Evolutionary conservation across 64 coral and sea anemone genomes (phyloP), one percentile per base, ranked within the genome.

Genomic region (Astreopora myriophthalma): DNA sequence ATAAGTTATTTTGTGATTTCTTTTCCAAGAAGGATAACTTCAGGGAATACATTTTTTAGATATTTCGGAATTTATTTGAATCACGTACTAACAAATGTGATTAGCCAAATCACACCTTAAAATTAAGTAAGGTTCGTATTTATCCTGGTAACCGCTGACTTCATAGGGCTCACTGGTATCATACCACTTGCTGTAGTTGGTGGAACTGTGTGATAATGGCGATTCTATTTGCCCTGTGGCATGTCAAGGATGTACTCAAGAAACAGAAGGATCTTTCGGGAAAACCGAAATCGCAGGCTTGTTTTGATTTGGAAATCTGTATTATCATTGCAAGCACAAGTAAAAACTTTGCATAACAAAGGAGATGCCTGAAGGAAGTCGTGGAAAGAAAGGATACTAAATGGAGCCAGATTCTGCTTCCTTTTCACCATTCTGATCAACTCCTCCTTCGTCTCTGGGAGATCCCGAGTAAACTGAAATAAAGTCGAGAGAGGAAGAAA

Each of bases 51-150:
- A n/a, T n/a, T n/a, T n/a, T n/a, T n/a, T n/a, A n/a, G n/a, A n/a
- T n/a, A n/a, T n/a, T n/a, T n/a, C n/a, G n/a, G n/a, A n/a, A n/a
- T n/a, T n/a, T n/a, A n/a, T n/a, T n/a, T n/a, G n/a, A n/a, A n/a
- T n/a, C n/a, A n/a, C n/a, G n/a, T n/a, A n/a, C n/a, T n/a, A n/a
- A n/a, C n/a, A n/a, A n/a, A n/a, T n/a, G n/a, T n/a, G n/a, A n/a
- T n/a, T n/a, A n/a, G n/a, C n/a, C n/a, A n/a, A 36, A 73, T 16
- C 13, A 33, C 34, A 73, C 70, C 79, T 83, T 24, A 83, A 11
- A 83, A 83, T 83, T n/a, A 83, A 38, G 34, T 83, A 83, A 25
- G 79, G 79, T 33, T 83, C 79, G 20, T 83, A 83, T 64, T 83
- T 83, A 32, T 83, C 79, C 79, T 83, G 79, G 58, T 83, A 83